A percentile compares a stretch with the other conserved stretches of the same genome.
Evolutionary conservation across 2,797 vertebrate species (phyloP).

Genomic region (Nyctibius grandis): DNA sequence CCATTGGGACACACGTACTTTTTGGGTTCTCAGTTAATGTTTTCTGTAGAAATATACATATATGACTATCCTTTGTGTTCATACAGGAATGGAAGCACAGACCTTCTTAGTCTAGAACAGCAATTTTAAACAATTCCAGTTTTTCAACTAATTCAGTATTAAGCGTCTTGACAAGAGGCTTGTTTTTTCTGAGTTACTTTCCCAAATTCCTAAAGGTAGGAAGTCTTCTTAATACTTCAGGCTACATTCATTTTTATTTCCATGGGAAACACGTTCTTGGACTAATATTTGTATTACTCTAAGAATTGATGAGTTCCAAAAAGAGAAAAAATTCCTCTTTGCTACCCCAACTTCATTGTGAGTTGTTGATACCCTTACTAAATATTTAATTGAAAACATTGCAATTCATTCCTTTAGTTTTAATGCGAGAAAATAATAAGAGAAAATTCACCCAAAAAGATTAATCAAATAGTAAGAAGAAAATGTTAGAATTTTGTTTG

Average conservation of each 20-base stretch:
- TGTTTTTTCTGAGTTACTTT: neutral
- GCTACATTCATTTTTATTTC: neutral
- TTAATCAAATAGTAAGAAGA: neutral
- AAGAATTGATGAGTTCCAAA: neutral
- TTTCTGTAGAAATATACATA: neutral
- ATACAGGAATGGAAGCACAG: neutral
- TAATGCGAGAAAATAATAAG: neutral
- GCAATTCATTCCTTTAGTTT: neutral
- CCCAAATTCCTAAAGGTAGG: neutral
- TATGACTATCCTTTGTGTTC: neutral
- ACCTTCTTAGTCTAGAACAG: neutral
- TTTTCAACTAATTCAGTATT: neutral
- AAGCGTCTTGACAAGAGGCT: fast-evolving
- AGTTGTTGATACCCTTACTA: neutral
- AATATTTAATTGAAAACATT: neutral
- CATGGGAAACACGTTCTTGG: neutral
- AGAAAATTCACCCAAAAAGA: neutral
- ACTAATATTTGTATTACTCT: neutral
- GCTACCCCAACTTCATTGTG: neutral
- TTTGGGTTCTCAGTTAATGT: neutral
- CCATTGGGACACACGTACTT: neutral
- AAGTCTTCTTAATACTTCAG: neutral
- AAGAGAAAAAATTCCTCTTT: neutral
- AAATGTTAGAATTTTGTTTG: neutral
- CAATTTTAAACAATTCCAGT: neutral